Evolutionary conservation across 1,140 invertebrate genomes (phyloP), one percentile per base, ranked within the genome.

Genomic region (Cherax destructor): DNA sequence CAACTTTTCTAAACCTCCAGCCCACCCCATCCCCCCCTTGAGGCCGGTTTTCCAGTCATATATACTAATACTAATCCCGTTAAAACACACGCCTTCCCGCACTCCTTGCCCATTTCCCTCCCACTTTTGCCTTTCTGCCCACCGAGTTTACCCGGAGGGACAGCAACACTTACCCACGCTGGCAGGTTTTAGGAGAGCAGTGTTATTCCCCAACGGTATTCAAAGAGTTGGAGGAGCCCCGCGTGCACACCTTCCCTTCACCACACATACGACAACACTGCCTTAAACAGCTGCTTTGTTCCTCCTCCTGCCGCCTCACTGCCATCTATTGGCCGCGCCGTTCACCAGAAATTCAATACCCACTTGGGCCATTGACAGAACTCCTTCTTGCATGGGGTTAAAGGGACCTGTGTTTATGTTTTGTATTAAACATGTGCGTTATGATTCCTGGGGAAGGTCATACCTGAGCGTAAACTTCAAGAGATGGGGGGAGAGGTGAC

Each of bases 271-370:
- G n/a, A 74, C 69, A 30, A 74, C 69, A 74, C 69, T 74, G 69
- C 69, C 21, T n/a, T 30, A 24, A 24, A 30, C 69, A 9, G 24
- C 69, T 30, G 69, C 69, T 74, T 74, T 74, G 69, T 74, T 74
- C 69, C 69, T 6, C n/a, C 69, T 30, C n/a, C 69, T 11, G 69
- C 69, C 69, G n/a, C 69, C n/a, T 11, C 69, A 74, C n/a, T 7
- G 69, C 69, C 69, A 74, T 74, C 69, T 74, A 74, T 74, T 74
- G n/a, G 69, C 5, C 69, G 69, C 24, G n/a, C n/a, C 24, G 4
- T n/a, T 24, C 69, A 74, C 69, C 21, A 74, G 69, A 74, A 74
- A 74, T 30, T 74, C 69, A 74, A 74, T 74, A 74, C 69, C 69
- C 69, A 74, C 69, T 74, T 30, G 9, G 69, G 69, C 69, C 69